A percentile compares a stretch with the other conserved stretches of the same genome.
Conservation (phyloP, 2,888 invertebrate species). For the Melipona beecheii region DNA sequence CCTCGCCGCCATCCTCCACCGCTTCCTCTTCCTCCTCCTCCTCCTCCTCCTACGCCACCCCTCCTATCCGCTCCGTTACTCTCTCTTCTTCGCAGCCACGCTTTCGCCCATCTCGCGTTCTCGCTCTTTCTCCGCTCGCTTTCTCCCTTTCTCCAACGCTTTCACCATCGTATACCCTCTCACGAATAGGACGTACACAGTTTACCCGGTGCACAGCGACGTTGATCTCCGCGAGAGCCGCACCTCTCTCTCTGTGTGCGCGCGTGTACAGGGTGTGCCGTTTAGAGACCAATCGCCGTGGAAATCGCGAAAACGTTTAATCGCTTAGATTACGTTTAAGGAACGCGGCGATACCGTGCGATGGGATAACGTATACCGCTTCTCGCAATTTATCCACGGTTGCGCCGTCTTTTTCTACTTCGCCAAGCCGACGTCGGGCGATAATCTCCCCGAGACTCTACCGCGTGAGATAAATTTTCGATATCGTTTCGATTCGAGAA, state of each 20-base stretch:
- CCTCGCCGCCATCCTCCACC: conserved; percentile 66
- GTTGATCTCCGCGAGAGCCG: conserved; percentile 57
- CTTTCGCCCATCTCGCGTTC: conserved; percentile 11
- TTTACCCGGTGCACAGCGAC: conserved; percentile 58
- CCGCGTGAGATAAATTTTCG: neutral
- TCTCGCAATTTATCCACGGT: neutral
- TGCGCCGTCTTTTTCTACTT: neutral
- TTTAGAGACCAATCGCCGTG: conserved; percentile 28
- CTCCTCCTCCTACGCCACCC: conserved; percentile 36
- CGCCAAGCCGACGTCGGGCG: neutral
- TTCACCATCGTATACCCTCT: conserved; percentile 52
- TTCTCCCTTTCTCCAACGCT: conserved; percentile 43
- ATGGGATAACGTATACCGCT: neutral
- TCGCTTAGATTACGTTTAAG: conserved; percentile 12
- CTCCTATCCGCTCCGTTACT: conserved; percentile 23
- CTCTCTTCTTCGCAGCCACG: conserved; percentile 15
- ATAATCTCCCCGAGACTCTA: no score
- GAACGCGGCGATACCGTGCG: neutral
- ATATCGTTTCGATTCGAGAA: neutral
- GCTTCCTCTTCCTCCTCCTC: conserved; percentile 34
- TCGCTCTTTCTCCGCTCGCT: conserved; percentile 3
- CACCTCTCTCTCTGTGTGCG: conserved; percentile 23
- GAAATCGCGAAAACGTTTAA: neutral
- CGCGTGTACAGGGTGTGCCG: conserved; percentile 52
- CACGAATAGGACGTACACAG: conserved; percentile 57